phyloP scores from a whole-genome alignment of 2,888 invertebrate species.

The Macaria liturata region DNA sequence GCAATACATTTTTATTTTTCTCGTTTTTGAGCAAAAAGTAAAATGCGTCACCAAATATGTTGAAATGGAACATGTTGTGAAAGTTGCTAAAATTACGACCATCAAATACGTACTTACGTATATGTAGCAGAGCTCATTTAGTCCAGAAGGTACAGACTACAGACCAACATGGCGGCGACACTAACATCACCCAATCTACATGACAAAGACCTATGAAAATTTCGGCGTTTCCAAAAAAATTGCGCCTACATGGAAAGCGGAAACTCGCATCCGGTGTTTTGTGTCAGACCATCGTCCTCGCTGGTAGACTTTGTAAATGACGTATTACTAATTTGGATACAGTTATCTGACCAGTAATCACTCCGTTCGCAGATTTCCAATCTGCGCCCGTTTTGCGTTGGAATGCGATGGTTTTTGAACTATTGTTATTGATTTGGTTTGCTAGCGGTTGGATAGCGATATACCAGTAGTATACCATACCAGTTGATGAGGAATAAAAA shows the following conservation, averaged over 20 bases:
- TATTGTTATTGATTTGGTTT: conserved; percentile 15
- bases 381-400: conserved; percentile 10
- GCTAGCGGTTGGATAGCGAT: too few species aligned
- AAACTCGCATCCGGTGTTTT: conserved; percentile 68
- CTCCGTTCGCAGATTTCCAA: conserved; percentile 49
- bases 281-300: conserved; percentile 77
- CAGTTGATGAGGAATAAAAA: too few species aligned
- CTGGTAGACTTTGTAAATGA: conserved; percentile 62
- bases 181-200: conserved; percentile 60
- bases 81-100: too few species aligned
- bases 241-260: conserved; percentile 72
- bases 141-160: conserved; percentile 6
- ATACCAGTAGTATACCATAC: too few species aligned
- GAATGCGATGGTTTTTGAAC: conserved; percentile 6
- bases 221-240: conserved; percentile 80
- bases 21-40: too few species aligned
- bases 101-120: too few species aligned
- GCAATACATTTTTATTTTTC: too few species aligned
- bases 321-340: conserved; percentile 63
- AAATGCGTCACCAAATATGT: too few species aligned
- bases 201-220: conserved; percentile 77
- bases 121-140: neutral
- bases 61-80: too few species aligned
- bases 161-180: conserved; percentile 1
- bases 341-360: conserved; percentile 72